phyloP scores from a whole-genome alignment of 2,888 invertebrate species.

The Folsomia candida region DNA sequence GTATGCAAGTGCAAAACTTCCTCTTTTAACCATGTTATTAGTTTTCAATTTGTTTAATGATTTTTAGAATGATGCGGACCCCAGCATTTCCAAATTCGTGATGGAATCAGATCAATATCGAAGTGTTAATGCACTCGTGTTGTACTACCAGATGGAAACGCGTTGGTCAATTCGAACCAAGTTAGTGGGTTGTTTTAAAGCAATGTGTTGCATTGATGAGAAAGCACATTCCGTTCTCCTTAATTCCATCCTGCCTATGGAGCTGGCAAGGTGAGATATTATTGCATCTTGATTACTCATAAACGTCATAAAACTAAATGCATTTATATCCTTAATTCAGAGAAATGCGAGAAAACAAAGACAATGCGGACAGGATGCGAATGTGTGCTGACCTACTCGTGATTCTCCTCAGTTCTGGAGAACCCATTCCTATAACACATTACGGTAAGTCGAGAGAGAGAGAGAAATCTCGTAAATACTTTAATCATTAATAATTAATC shows the following conservation, averaged over 20 bases:
- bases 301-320: neutral
- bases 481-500: neutral
- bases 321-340: conserved; percentile 55
- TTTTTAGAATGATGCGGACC: conserved; percentile 81
- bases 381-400: conserved; percentile 80
- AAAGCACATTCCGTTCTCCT: conserved; percentile 78
- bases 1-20: conserved; percentile 8
- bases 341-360: conserved; percentile 75
- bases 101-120: conserved; percentile 79
- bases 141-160: conserved; percentile 95
- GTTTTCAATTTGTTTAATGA: neutral
- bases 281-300: conserved; percentile 16
- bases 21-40: neutral
- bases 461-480: neutral
- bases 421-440: conserved; percentile 82
- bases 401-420: conserved; percentile 86
- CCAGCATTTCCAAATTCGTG: conserved; percentile 79
- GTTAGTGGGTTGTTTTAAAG: conserved; percentile 79
- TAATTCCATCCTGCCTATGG: conserved; percentile 83
- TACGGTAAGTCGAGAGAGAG: no score
- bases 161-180: conserved; percentile 80
- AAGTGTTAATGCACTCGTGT: conserved; percentile 77
- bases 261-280: conserved; percentile 70
- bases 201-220: conserved; percentile 80
- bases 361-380: conserved; percentile 74